phyloP scores from a whole-genome alignment of 2,888 invertebrate species.

The Agonum fuliginosum region DNA sequence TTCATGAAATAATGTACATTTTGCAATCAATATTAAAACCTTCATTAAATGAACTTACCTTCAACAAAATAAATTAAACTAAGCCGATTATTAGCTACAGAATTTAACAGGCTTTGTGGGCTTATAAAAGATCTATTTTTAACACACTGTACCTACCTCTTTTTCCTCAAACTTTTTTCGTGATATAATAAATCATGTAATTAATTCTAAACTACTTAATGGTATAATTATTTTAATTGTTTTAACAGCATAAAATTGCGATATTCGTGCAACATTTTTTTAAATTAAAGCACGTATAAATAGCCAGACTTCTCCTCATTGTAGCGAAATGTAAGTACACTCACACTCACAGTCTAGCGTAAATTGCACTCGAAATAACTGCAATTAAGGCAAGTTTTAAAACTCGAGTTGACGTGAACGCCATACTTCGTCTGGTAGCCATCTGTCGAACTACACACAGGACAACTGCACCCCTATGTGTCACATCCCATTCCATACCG shows the following conservation, averaged over 20 bases:
- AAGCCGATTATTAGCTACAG: too few relatives aligned
- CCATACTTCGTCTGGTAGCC: conserved; percentile 24
- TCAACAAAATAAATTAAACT: too few relatives aligned
- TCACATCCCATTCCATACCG: conserved; percentile 13
- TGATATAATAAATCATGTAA: background rate
- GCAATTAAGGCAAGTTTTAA: conserved; percentile 20
- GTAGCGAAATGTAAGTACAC: background rate
- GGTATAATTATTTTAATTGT: too few relatives aligned
- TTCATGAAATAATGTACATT: too few relatives aligned
- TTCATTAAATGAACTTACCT: too few relatives aligned
- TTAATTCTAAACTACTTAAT: conserved; percentile 3
- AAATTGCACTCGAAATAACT: conserved; percentile 22
- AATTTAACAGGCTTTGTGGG: too few relatives aligned
- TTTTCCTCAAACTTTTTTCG: background rate
- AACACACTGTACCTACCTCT: too few relatives aligned
- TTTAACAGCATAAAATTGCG: too few relatives aligned
- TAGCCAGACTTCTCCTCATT: background rate
- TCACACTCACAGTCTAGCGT: background rate
- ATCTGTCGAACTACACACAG: conserved; percentile 22
- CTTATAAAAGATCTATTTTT: too few relatives aligned
- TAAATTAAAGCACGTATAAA: conserved; percentile 7
- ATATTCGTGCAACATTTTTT: background rate
- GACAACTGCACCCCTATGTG: too few relatives aligned
- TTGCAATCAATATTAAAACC: too few relatives aligned
- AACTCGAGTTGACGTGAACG: conserved; percentile 5